phyloP scores from a whole-genome alignment of 2,888 invertebrate genomes.

The Saturnia pavonia region DNA sequence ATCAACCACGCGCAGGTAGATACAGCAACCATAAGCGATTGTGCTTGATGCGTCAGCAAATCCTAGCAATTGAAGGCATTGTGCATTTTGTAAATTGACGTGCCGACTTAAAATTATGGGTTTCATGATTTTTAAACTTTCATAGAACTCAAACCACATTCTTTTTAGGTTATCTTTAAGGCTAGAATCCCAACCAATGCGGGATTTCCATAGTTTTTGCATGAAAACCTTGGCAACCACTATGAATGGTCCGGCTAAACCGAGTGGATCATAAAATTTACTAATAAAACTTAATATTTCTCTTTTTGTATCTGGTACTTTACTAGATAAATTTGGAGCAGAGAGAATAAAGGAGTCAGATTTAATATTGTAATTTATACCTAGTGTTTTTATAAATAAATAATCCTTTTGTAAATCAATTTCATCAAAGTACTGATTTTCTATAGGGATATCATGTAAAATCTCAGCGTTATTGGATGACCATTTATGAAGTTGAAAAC shows the following conservation, averaged over 20 bases:
- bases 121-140: background rate
- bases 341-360: conserved; percentile 22
- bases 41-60: conserved; percentile 28
- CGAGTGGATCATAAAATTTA: conserved; percentile 27
- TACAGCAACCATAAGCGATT: conserved; percentile 21
- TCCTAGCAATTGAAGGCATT: conserved; percentile 22
- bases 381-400: conserved; percentile 23
- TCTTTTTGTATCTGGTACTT: conserved; percentile 10
- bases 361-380: conserved; percentile 21
- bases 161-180: background rate
- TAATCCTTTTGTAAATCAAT: conserved; percentile 24
- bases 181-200: conserved; percentile 12
- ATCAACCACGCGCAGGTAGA: conserved; percentile 25
- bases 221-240: conserved; percentile 19
- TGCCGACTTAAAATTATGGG: background rate
- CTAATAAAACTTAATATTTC: conserved; percentile 23
- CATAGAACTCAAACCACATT: background rate
- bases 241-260: conserved; percentile 25
- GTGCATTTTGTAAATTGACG: background rate
- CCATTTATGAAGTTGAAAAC: conserved; percentile 24
- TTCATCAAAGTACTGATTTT: conserved; percentile 23
- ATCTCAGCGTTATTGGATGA: conserved; percentile 20
- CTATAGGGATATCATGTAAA: conserved; percentile 17
- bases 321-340: conserved; percentile 14
- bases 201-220: conserved; percentile 17